Conservation (phyloP, 2,113 vertebrate species). For the Panthera tigris region DNA sequence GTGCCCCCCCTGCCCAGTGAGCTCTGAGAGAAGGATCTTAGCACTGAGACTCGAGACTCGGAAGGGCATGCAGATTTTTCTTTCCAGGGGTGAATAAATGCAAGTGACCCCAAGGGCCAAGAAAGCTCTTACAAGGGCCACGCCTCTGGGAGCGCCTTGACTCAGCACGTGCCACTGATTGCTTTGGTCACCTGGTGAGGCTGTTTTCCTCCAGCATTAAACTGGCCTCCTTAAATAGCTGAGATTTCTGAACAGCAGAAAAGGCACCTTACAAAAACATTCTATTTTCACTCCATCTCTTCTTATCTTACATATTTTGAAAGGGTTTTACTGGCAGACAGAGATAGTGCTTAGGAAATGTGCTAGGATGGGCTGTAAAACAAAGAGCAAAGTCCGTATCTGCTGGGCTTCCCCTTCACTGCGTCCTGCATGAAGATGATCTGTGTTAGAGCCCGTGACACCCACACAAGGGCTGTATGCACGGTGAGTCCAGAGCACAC, state of each 20-base stretch:
- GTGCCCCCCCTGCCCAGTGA: neutral
- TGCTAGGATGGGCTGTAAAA: conserved; percentile 56
- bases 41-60: neutral
- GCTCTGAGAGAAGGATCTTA: neutral
- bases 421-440: conserved; percentile 46
- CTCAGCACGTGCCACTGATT: neutral
- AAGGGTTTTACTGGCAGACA: conserved; percentile 52
- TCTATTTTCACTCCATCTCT: conserved; percentile 70
- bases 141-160: neutral
- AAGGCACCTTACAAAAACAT: conserved; percentile 40
- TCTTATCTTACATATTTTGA: conserved; percentile 72
- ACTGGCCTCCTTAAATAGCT: neutral
- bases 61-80: neutral
- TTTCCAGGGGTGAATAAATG: neutral
- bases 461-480: fast-evolving
- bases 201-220: neutral
- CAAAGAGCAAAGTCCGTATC: conserved; percentile 69
- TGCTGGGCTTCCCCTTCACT: conserved; percentile 47
- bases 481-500: neutral
- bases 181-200: neutral
- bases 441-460: neutral
- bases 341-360: conserved; percentile 62
- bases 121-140: neutral
- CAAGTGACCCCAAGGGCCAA: neutral
- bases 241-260: conserved; percentile 46